A percentile compares a stretch with the other conserved stretches of the same genome.
phyloP scores from a whole-genome alignment of 1,140 invertebrate species.

The Apis florea region DNA sequence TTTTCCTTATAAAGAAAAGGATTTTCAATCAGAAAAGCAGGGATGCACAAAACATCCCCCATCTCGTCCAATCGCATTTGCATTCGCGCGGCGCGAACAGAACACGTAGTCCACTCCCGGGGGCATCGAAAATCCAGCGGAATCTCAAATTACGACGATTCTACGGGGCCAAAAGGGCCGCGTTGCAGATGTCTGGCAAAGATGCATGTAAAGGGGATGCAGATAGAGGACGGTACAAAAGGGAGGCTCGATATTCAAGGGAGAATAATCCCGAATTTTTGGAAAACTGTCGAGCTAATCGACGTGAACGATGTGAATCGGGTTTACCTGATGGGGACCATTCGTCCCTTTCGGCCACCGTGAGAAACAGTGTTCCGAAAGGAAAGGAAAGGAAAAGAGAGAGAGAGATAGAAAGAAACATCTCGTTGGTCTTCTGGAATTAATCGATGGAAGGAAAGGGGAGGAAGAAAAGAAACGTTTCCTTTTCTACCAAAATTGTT shows the following conservation, averaged over 20 bases:
- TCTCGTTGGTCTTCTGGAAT: conserved; percentile 22
- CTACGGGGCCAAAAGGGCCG: conserved; percentile 22
- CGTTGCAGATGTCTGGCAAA: conserved; percentile 34
- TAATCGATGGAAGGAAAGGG: conserved; percentile 32
- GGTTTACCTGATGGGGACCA: conserved; percentile 61
- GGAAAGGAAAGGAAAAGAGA: background rate
- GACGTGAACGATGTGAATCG: conserved; percentile 68
- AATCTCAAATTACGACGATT: conserved; percentile 53
- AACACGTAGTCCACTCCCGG: conserved; percentile 3
- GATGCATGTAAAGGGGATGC: conserved; percentile 61
- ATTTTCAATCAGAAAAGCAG: background rate
- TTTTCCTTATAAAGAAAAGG: background rate
- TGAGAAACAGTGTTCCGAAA: conserved; percentile 70
- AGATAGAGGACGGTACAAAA: conserved; percentile 65
- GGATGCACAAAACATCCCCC: conserved; percentile 1
- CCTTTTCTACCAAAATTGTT: background rate
- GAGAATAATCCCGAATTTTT: conserved; percentile 67
- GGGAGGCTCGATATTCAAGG: conserved; percentile 40
- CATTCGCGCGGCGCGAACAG: conserved; percentile 33
- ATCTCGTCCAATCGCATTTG: conserved; percentile 16
- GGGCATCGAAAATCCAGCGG: conserved; percentile 29
- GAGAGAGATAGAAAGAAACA: conserved; percentile 19
- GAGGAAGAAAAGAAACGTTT: background rate
- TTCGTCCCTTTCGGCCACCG: conserved; percentile 66
- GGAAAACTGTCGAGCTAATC: conserved; percentile 68